phyloP scores from a whole-genome alignment of 2,888 invertebrate genomes.

The Latheticus oryzae region DNA sequence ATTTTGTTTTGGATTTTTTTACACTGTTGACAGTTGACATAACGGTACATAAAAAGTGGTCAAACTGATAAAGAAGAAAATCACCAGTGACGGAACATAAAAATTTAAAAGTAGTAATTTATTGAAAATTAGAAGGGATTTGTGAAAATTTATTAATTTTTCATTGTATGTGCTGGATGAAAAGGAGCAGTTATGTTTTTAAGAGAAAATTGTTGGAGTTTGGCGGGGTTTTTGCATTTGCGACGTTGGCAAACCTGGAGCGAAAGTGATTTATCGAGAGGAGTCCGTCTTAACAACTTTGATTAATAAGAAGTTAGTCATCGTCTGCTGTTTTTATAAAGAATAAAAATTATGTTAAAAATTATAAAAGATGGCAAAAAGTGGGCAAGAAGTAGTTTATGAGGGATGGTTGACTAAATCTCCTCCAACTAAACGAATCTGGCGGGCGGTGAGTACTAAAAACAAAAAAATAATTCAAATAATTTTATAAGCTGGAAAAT shows the following conservation, averaged over 20 bases:
- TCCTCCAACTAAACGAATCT: conserved; percentile 90
- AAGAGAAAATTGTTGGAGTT: conserved; percentile 2
- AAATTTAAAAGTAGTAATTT: no score
- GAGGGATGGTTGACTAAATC: conserved; percentile 97
- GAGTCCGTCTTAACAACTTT: conserved; percentile 20
- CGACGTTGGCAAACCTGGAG: conserved; percentile 25
- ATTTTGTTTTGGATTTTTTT: no score
- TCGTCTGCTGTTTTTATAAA: conserved; percentile 24
- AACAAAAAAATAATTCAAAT: no score
- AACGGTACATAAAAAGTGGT: no score
- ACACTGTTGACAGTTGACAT: no score
- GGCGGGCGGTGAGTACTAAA: conserved; percentile 96
- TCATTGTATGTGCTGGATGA: no score
- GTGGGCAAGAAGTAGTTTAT: conserved; percentile 79
- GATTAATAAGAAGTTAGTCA: conserved; percentile 30
- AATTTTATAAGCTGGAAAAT: conserved; percentile 40
- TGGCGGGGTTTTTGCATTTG: conserved; percentile 1
- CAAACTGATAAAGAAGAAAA: no score
- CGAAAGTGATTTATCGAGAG: conserved; percentile 29
- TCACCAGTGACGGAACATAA: no score
- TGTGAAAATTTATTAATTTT: no score
- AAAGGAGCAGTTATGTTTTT: no score
- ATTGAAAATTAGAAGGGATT: no score
- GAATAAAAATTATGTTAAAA: conserved; percentile 18
- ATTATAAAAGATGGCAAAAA: conserved; percentile 63